These are phyloP conservation scores for Tryphoninae sp. DNA, from an alignment of 2,888 invertebrate genomes.

Conservation along the genomic window DNA sequence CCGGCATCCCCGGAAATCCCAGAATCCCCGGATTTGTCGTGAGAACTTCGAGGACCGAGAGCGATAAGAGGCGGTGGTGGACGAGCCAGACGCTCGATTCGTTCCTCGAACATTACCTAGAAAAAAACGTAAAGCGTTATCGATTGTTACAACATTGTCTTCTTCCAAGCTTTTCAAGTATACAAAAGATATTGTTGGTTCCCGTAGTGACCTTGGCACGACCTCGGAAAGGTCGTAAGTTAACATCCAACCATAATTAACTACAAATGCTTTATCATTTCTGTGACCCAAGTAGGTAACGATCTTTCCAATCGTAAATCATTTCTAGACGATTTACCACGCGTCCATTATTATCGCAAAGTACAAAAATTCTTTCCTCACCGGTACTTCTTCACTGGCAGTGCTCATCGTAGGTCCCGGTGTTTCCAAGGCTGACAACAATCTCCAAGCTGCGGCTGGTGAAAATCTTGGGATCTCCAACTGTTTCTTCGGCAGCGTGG, in stretches of 20 bases:
- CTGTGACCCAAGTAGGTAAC: background rate
- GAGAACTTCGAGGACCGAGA: constrained; percentile 82
- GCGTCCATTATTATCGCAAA: constrained; percentile 24
- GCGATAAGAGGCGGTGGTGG: constrained; percentile 81
- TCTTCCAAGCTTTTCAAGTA: no score
- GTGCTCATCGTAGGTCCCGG: constrained; percentile 77
- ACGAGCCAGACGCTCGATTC: constrained; percentile 83
- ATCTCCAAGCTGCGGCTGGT: constrained; percentile 92
- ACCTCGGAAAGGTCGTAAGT: constrained; percentile 3
- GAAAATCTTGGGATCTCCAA: constrained; percentile 91
- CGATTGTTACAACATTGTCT: background rate
- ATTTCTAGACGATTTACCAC: constrained; percentile 27
- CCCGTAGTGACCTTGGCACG: constrained; percentile 17
- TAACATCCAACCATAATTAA: background rate
- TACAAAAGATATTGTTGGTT: background rate
- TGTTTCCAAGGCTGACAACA: constrained; percentile 86
- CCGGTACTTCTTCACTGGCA: constrained; percentile 78
- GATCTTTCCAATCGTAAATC: constrained; percentile 51
- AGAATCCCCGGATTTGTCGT: constrained; percentile 92
- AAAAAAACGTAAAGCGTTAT: background rate
- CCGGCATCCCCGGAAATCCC: constrained; percentile 92
- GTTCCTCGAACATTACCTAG: constrained; percentile 82
- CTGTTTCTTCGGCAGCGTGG: constrained; percentile 90
- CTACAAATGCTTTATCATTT: constrained; percentile 31
- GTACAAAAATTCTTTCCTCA: constrained; percentile 56